Evolutionary conservation across 92 coral and sea anemone genomes (phyloP), one percentile per base, ranked within the genome.

Genomic region (Parazoanthus swiftii): DNA sequence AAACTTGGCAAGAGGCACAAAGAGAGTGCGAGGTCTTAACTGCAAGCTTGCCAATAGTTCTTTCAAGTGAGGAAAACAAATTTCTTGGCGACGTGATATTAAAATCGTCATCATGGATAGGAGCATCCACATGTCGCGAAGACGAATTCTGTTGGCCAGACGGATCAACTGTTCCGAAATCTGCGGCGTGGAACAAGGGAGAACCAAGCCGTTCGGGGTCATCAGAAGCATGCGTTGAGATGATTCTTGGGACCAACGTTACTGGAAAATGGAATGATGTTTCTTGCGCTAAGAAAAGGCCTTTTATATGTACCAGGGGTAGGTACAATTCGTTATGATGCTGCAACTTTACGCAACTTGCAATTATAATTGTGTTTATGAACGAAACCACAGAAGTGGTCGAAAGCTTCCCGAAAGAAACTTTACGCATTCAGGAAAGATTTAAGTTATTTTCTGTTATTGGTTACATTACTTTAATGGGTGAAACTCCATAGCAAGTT

Each of bases 51-150:
- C 67, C 82, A 1, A 8, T 46, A n/a, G 14, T 79, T 10, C 37
- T 18, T 16, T 79, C 82, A 79, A 79, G 42, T n/a, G 37, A 50
- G 20, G 82, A 79, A 48, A 79, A 79, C 37, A 44, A n/a, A 50
- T 79, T 79, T 42, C 66, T 79, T 51, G 11, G 15, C 37, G 50
- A 79, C 20, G 18, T 1, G 8, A 23, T 79, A n/a, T 2, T 13
- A 2, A 8, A 1, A 7, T 5, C 8, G 11, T 0, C 3, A 16
- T 8, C 67, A 14, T 79, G 82, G 82, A 79, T 79, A n/a, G 82
- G 66, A 8, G 82, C 82, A 26, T 79, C 38, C 35, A 46, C 67
- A 0, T 79, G 82, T 48, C 82, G 67, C 20, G 13, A 5, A 26
- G 5, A 79, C 3, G 39, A 79, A 4, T 79, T 79, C 20, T 79